A percentile compares a stretch with the other conserved stretches of the same genome.
phyloP scores from a whole-genome alignment of 1,140 invertebrate genomes.

The Formica exsecta region DNA sequence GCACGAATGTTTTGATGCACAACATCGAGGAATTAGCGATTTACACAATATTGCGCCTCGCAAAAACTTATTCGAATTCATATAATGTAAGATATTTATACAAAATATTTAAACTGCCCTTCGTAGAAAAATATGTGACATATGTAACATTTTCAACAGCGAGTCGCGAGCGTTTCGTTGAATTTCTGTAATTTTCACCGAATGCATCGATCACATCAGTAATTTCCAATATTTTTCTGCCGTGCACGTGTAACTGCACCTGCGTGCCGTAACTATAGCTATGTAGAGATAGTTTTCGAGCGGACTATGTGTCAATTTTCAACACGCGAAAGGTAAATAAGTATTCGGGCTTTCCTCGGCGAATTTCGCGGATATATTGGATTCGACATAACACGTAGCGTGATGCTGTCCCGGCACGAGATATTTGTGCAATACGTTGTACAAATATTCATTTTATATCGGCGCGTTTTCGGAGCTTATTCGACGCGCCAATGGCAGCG shows the following conservation, averaged over 20 bases:
- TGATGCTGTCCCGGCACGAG: not conserved
- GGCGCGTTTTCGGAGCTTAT: slow-evolving; percentile 40
- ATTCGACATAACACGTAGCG: not conserved
- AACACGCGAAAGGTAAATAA: slow-evolving; percentile 33
- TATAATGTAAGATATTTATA: too few relatives aligned
- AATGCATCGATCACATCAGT: not conserved
- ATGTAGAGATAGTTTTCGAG: not conserved
- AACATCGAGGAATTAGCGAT: too few relatives aligned
- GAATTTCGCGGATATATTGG: not conserved
- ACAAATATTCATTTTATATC: slow-evolving; percentile 61
- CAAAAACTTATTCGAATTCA: too few relatives aligned
- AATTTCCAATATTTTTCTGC: slow-evolving; percentile 19
- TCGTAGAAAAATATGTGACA: not conserved
- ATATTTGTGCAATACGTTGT: slow-evolving; percentile 41
- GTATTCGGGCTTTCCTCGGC: slow-evolving; percentile 1
- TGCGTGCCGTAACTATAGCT: not conserved
- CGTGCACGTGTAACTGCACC: not conserved
- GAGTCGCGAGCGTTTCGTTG: not conserved
- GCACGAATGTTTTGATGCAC: too few relatives aligned
- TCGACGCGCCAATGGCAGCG: slow-evolving; percentile 41
- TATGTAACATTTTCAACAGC: not conserved
- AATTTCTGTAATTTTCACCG: not conserved
- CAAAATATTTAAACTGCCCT: too few relatives aligned
- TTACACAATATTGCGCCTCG: too few relatives aligned
- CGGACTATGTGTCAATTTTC: slow-evolving; percentile 9